These are phyloP conservation scores for Hippopotamyrus pictus DNA, from an alignment of 2,797 vertebrate genomes.

Conservation along the genomic window DNA sequence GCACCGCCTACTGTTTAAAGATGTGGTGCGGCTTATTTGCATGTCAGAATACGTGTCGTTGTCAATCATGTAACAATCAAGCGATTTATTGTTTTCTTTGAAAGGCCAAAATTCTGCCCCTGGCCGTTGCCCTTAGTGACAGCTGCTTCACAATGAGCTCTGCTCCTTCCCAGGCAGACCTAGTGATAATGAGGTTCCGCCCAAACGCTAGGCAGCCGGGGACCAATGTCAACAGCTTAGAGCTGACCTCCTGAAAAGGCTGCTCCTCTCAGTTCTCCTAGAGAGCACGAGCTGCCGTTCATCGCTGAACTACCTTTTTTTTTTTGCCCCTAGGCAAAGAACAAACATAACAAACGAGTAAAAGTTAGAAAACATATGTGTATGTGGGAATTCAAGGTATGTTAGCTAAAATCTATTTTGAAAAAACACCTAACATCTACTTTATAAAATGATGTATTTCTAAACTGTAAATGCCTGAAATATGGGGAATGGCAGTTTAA, in stretches of 20 bases:
- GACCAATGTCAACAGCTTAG: conserved; percentile 64
- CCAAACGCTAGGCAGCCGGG: conserved; percentile 61
- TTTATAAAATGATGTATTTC: background rate
- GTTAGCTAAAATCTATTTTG: background rate
- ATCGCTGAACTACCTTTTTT: conserved; percentile 49
- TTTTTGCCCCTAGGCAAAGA: background rate
- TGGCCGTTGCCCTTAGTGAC: conserved; percentile 54
- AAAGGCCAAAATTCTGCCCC: conserved; percentile 36
- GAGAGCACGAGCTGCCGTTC: conserved; percentile 55
- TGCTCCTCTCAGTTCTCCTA: conserved; percentile 51
- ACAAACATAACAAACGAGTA: background rate
- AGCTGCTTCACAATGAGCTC: conserved; percentile 68
- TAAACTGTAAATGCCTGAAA: background rate
- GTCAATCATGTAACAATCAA: background rate
- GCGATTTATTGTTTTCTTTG: background rate
- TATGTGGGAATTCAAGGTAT: background rate
- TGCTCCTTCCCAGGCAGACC: conserved; percentile 59
- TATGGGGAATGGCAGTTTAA: background rate
- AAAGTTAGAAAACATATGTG: background rate
- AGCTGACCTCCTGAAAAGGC: conserved; percentile 62
- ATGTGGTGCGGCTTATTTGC: background rate
- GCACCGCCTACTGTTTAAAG: background rate
- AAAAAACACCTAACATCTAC: too few relatives aligned
- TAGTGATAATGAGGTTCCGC: conserved; percentile 65
- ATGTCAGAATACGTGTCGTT: background rate